Conservation (phyloP, 64 coral and sea anemone genomes). For the Cladopsammia gracilis region DNA sequence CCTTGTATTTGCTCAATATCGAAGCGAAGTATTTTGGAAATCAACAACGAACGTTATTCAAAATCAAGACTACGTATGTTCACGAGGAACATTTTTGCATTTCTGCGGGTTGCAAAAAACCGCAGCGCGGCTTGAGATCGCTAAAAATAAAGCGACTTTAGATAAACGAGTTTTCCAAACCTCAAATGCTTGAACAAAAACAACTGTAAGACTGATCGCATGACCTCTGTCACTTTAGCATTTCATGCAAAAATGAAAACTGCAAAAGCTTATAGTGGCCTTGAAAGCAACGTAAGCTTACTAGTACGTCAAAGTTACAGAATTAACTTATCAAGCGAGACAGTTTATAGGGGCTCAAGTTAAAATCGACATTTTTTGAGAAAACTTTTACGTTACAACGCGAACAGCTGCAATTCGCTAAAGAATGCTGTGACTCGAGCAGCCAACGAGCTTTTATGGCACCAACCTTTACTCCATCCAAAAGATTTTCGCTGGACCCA, state of each 20-base stretch:
- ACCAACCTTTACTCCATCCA: conserved; percentile 34
- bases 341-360: no score
- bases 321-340: no score
- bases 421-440: no score
- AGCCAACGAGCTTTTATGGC: background rate
- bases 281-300: no score
- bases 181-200: conserved; percentile 3
- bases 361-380: background rate
- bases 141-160: background rate
- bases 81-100: background rate
- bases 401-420: no score
- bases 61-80: no score
- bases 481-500: conserved; percentile 38
- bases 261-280: no score
- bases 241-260: no score
- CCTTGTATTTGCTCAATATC: no score
- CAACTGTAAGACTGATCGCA: background rate
- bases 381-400: background rate
- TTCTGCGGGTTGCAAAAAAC: background rate
- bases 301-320: no score
- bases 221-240: background rate
- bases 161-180: background rate
- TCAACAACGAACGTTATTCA: no score
- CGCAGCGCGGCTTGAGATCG: background rate
- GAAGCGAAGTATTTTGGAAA: no score